These are phyloP conservation scores for Malthinus flaveolus DNA, from an alignment of 2,888 invertebrate genomes.

Conservation along the genomic window DNA sequence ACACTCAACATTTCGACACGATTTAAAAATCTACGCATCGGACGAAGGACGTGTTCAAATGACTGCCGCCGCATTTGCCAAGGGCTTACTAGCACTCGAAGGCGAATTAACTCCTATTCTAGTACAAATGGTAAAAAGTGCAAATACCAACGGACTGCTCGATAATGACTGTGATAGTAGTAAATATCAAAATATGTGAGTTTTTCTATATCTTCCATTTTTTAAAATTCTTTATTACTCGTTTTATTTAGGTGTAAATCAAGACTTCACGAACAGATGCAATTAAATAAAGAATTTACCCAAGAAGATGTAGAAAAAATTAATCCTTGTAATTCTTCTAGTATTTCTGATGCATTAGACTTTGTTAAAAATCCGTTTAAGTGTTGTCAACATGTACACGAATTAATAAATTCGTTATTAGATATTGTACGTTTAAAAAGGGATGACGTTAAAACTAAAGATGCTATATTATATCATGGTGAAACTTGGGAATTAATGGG, in stretches of 20 bases:
- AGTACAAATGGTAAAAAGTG: constrained; percentile 99
- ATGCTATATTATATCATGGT: constrained; percentile 93
- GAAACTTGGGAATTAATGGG: constrained; percentile 99
- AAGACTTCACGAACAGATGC: constrained; percentile 90
- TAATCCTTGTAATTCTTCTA: constrained; percentile 90
- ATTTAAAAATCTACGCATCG: constrained; percentile 98
- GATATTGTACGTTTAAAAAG: constrained; percentile 83
- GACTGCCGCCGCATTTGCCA: constrained; percentile 99
- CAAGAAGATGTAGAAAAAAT: constrained; percentile 82
- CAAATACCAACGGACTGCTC: constrained; percentile 95
- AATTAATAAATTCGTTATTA: constrained; percentile 83
- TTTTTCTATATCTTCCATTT: constrained; percentile 29
- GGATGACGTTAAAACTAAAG: constrained; percentile 89
- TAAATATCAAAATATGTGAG: constrained; percentile 92
- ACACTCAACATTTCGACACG: constrained; percentile 98
- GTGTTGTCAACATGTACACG: constrained; percentile 90
- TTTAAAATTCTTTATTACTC: constrained; percentile 9
- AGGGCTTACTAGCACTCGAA: constrained; percentile 94
- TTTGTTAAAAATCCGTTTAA: constrained; percentile 95
- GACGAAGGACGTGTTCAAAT: constrained; percentile 99
- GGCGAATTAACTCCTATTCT: constrained; percentile 98
- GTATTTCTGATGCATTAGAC: constrained; percentile 88
- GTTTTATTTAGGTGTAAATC: constrained; percentile 80
- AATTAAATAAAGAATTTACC: constrained; percentile 85
- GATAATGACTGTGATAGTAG: constrained; percentile 98